These are phyloP conservation scores for Dicaeum eximium DNA, from an alignment of 2,113 vertebrate species.

Conservation along the genomic window DNA sequence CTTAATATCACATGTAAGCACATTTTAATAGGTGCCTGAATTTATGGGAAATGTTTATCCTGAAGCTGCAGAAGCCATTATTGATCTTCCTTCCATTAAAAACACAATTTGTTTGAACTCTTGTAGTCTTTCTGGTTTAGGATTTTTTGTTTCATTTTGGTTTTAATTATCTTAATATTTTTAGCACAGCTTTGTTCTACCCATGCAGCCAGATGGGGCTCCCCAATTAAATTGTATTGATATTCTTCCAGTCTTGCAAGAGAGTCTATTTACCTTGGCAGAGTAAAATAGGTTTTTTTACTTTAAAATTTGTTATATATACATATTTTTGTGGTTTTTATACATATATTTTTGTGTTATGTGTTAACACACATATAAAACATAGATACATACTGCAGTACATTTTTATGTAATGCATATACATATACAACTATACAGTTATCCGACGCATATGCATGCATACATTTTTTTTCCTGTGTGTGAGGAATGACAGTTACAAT, in stretches of 20 bases:
- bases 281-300: background rate
- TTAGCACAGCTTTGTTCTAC: conserved; percentile 16
- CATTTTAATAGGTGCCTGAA: background rate
- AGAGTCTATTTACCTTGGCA: background rate
- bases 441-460: background rate
- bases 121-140: background rate
- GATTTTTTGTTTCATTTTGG: background rate
- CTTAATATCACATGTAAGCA: background rate
- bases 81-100: conserved; percentile 12
- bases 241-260: background rate
- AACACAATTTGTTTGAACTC: background rate
- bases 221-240: background rate
- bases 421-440: background rate
- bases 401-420: background rate
- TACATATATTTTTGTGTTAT: too few relatives aligned
- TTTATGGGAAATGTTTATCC: background rate
- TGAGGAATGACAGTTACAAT: background rate
- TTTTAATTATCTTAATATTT: conserved; percentile 31
- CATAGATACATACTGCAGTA: background rate
- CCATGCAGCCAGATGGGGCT: conserved; percentile 1
- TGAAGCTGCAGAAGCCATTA: background rate
- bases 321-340: too few relatives aligned
- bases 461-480: background rate
- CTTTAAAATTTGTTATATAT: background rate
- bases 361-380: background rate